Percentiles rank a stretch among this genome's conserved stretches.
phyloP scores from a whole-genome alignment of 2,888 invertebrate species.

The Erynnis tages region DNA sequence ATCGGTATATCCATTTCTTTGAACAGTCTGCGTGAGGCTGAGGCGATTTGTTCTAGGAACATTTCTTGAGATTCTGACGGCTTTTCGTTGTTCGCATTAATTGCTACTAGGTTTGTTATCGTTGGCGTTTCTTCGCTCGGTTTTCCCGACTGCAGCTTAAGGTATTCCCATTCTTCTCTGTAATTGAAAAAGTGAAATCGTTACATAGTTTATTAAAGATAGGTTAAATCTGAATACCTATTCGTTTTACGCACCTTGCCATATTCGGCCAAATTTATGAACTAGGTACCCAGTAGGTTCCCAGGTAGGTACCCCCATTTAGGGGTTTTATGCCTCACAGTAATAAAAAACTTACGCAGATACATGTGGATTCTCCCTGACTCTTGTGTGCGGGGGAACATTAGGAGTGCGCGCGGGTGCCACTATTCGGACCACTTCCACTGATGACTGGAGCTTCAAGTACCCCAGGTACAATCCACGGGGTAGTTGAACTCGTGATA shows the following conservation, averaged over 20 bases:
- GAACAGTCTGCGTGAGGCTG: conserved; percentile 88
- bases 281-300: too few relatives aligned
- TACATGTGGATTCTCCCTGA: conserved; percentile 97
- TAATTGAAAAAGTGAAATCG: conserved; percentile 39
- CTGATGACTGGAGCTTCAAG: conserved; percentile 97
- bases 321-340: too few relatives aligned
- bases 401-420: conserved; percentile 96
- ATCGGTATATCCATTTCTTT: conserved; percentile 89
- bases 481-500: conserved; percentile 90
- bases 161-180: conserved; percentile 97
- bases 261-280: too few relatives aligned
- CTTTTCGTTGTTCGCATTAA: conserved; percentile 58
- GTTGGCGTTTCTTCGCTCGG: conserved; percentile 51
- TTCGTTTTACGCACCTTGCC: too few relatives aligned
- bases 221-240: too few relatives aligned
- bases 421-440: conserved; percentile 95
- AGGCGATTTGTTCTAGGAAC: conserved; percentile 89
- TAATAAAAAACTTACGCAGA: conserved; percentile 87
- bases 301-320: too few relatives aligned
- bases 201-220: background rate
- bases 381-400: conserved; percentile 95
- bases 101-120: conserved; percentile 58
- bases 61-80: conserved; percentile 90
- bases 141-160: conserved; percentile 83
- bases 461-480: conserved; percentile 97